Percentiles rank a stretch among this genome's conserved stretches.
phyloP scores from a whole-genome alignment of 1,140 invertebrate species.

The Drosophila melanica region DNA sequence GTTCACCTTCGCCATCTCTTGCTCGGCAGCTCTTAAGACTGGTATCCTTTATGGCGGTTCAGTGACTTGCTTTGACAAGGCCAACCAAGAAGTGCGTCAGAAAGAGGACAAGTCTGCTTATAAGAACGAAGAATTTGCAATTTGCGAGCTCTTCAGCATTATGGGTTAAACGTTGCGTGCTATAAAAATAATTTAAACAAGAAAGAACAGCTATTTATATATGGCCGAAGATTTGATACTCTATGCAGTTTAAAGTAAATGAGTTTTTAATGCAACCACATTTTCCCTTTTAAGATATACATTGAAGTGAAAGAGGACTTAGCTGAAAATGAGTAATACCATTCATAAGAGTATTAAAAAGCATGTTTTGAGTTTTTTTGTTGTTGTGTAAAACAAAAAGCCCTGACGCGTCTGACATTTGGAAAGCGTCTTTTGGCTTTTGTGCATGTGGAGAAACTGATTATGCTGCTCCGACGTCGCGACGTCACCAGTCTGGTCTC shows the following conservation, averaged over 20 bases:
- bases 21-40: constrained; percentile 8
- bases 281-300: too few relatives aligned
- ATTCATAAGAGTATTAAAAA: constrained; percentile 18
- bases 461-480: constrained; percentile 8
- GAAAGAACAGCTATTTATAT: neutral
- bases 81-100: constrained; percentile 13
- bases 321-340: neutral
- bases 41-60: constrained; percentile 22
- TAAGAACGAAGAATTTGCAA: constrained; percentile 10
- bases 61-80: constrained; percentile 18
- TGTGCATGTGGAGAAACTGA: constrained; percentile 34
- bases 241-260: neutral
- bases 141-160: constrained; percentile 49
- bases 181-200: constrained; percentile 65
- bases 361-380: constrained; percentile 26
- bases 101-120: constrained; percentile 24
- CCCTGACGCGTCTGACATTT: constrained; percentile 76
- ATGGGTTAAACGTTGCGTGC: constrained; percentile 53
- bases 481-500: neutral
- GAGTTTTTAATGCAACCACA: too few relatives aligned
- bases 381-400: constrained; percentile 58
- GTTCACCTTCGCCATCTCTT: neutral
- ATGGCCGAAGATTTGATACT: neutral
- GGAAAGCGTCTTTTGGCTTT: constrained; percentile 57
- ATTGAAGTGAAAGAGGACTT: too few relatives aligned